Evolutionary conservation across 2,888 invertebrate genomes (phyloP), one percentile per base, ranked within the genome.

Genomic region (Globia sparganii): DNA sequence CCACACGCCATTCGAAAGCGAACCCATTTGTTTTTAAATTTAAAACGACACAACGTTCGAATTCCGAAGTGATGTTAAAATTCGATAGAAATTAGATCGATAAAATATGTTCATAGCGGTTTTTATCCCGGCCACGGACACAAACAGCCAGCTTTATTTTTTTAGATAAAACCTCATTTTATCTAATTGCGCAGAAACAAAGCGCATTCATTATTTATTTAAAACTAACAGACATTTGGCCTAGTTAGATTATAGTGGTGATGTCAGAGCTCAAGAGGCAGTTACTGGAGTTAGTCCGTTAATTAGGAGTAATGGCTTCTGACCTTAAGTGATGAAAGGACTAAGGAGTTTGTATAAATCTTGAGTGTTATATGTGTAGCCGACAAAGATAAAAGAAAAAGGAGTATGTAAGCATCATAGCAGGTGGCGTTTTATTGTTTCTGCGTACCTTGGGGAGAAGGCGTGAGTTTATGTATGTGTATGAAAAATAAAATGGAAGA

Each of bases 161-260:
- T 65, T 56, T 49, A 59, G 49, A 71, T 77, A 71, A 78, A 59
- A 4, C 11, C 13, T 13, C 15, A 11, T 37, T 65, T 56, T 78
- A 72, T 78, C 79, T 72, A 83, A 84, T 21, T 67, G 66, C 79
- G 81, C 80, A 70, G 34, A 70, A 79, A 69, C 68, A 78, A 70
- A 73, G 66, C 73, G 80, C 68, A 74, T 79, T 81, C 34, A 73
- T 73, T 58, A 62, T 56, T 34, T 59, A 72, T 77, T 37, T 28
- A 21, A 31, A 83, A 62, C 43, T 66, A 58, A 77, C 83, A 31
- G 58, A 28, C 83, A 15, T 59, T 58, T 79, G 81, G 9, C 81
- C 81, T 79, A 81, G 73, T 81, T 81, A 84, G 81, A 81, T 81
- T 69, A 46, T 53, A 64, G 21, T 31, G 65, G 28, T 81, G 81